Percentiles rank a stretch among this genome's conserved stretches.
Conservation (phyloP, 1,140 invertebrate genomes). For the Pogonus chalceus region DNA sequence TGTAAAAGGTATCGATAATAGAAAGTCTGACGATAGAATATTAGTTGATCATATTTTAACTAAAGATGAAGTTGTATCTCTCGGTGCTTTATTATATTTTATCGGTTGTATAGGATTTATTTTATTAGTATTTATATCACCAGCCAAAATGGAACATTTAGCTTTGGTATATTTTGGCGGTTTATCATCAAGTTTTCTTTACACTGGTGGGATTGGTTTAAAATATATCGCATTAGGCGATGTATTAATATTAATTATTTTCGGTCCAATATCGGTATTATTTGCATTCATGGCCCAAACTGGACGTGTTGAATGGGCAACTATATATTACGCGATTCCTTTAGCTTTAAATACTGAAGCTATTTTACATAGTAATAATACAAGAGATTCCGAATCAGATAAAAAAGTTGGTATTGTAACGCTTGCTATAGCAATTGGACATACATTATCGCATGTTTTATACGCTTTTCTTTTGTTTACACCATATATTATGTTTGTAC, state of each 20-base stretch:
- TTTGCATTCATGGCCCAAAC: conserved; percentile 90
- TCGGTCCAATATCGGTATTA: conserved; percentile 88
- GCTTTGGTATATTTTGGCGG: conserved; percentile 92
- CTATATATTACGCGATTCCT: conserved; percentile 87
- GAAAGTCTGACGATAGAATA: conserved; percentile 85
- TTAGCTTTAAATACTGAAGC: conserved; percentile 90
- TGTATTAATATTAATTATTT: conserved; percentile 81
- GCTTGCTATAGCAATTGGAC: conserved; percentile 85
- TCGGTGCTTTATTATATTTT: conserved; percentile 80
- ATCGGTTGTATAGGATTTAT: conserved; percentile 84
- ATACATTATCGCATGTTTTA: conserved; percentile 79
- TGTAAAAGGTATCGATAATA: conserved; percentile 83
- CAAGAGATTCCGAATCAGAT: conserved; percentile 79
- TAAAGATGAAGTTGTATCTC: conserved; percentile 74
- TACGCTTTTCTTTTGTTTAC: conserved; percentile 85
- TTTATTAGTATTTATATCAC: conserved; percentile 64
- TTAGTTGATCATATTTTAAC: conserved; percentile 82
- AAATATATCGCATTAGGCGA: conserved; percentile 91
- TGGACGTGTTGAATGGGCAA: conserved; percentile 71
- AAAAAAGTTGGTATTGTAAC: conserved; percentile 81
- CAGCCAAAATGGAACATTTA: conserved; percentile 86
- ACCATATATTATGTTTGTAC: conserved; percentile 82
- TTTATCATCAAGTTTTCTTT: conserved; percentile 87
- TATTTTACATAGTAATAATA: conserved; percentile 91
- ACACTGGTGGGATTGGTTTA: conserved; percentile 86